These are phyloP conservation scores for Bradypodion ventrale DNA, from an alignment of 2,797 vertebrate species.

Conservation along the genomic window DNA sequence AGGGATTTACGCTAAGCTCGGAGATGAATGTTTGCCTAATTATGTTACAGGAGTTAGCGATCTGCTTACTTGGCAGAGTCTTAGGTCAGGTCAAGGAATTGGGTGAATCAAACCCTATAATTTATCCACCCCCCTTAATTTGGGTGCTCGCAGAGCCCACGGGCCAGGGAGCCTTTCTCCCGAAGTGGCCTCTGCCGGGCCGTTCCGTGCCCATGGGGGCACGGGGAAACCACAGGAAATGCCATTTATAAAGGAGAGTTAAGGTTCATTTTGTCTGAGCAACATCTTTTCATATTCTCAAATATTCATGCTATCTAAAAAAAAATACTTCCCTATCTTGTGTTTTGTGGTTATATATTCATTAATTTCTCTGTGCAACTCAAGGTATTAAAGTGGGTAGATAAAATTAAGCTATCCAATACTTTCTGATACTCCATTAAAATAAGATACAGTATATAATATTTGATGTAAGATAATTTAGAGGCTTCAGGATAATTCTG, in stretches of 20 bases:
- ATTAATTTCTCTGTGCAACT: slow-evolving; percentile 17
- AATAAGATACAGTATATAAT: neutral
- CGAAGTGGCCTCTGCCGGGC: too few relatives aligned
- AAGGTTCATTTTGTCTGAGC: slow-evolving; percentile 1
- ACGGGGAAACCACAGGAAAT: too few relatives aligned
- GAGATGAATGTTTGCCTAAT: too few relatives aligned
- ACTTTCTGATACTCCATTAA: neutral
- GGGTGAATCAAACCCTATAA: too few relatives aligned
- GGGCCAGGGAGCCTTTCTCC: too few relatives aligned
- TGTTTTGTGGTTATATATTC: slow-evolving; percentile 35
- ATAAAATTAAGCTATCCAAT: neutral
- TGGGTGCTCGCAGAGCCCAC: too few relatives aligned
- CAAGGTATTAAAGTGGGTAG: neutral
- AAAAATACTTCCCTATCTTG: slow-evolving; percentile 32
- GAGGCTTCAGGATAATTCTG: slow-evolving; percentile 5
- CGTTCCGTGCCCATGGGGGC: too few relatives aligned
- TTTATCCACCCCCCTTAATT: too few relatives aligned
- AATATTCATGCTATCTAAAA: slow-evolving; percentile 34
- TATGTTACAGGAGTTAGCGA: too few relatives aligned
- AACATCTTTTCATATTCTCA: slow-evolving; percentile 19
- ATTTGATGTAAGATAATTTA: neutral
- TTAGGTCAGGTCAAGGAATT: too few relatives aligned
- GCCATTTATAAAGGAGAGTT: neutral
- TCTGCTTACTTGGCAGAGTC: too few relatives aligned
- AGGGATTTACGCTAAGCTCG: too few relatives aligned